A percentile compares a stretch with the other conserved stretches of the same genome.
Evolutionary conservation across 2,797 vertebrate species (phyloP).

Genomic region (Chloroceryle amazona): DNA sequence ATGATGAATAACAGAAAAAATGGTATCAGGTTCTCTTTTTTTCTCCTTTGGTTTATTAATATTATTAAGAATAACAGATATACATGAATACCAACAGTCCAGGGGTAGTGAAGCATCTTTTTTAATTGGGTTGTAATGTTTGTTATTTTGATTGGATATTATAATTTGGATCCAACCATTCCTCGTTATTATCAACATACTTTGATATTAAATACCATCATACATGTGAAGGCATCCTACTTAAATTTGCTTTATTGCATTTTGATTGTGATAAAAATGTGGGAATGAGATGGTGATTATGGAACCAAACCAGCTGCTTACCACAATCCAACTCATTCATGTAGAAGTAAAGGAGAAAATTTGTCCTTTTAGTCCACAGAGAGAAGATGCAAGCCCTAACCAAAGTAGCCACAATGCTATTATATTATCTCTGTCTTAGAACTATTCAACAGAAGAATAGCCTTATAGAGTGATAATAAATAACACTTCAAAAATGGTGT

Average conservation of each 20-base stretch:
- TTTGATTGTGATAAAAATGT: not conserved
- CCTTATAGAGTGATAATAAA: not conserved
- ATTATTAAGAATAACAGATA: not conserved
- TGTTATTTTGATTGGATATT: not conserved
- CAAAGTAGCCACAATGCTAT: not conserved
- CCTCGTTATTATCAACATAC: not conserved
- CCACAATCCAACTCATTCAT: not conserved
- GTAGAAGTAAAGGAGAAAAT: not conserved
- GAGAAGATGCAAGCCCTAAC: not conserved
- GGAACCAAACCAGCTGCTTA: not conserved
- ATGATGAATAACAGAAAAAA: not conserved
- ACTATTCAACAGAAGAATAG: conserved; percentile 3
- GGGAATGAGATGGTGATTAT: not conserved
- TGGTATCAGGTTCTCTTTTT: not conserved
- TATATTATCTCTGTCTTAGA: conserved; percentile 11
- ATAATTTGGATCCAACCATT: not conserved
- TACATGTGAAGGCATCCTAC: not conserved
- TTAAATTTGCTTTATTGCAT: not conserved
- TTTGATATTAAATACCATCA: not conserved
- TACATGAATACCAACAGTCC: not conserved
- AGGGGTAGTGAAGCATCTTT: not conserved
- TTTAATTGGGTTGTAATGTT: not conserved
- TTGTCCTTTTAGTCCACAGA: not conserved
- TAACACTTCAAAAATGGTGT: not conserved
- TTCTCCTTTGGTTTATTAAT: not conserved